Evolutionary conservation across 1,140 invertebrate genomes (phyloP).

Genomic region (Pollicipes pollicipes): DNA sequence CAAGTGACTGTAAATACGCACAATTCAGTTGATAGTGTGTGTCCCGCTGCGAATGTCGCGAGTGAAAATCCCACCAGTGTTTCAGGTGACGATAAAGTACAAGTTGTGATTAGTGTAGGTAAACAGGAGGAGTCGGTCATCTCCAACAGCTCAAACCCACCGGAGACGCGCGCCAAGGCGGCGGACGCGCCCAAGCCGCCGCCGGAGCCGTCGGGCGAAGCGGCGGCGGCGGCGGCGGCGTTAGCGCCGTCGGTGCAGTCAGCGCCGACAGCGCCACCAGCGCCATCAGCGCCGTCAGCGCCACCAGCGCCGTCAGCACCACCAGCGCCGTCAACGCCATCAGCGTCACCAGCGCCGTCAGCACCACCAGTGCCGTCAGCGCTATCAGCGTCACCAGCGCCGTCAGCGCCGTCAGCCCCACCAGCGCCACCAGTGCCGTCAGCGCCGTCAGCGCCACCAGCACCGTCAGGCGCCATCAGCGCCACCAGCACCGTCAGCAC

Average conservation of each 20-base stretch:
- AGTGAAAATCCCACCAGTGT: not conserved
- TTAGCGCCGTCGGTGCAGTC: not conserved
- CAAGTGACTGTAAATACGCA: not conserved
- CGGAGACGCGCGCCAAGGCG: not conserved
- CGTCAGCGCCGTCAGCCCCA: too few species aligned
- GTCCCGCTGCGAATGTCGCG: not conserved
- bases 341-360: too few species aligned
- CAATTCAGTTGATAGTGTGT: not conserved
- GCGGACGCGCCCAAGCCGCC: not conserved
- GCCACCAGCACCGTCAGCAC: too few species aligned
- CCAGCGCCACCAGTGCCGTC: not conserved
- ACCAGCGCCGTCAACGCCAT: too few species aligned
- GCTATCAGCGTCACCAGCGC: too few species aligned
- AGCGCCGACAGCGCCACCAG: not conserved
- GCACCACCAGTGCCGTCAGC: too few species aligned
- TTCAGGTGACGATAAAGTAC: not conserved
- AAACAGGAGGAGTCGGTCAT: not conserved
- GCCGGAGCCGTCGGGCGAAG: not conserved
- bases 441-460: too few species aligned
- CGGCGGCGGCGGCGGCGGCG: too few species aligned
- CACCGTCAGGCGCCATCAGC: not conserved
- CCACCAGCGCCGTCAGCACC: not conserved
- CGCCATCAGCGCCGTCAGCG: too few species aligned
- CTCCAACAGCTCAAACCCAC: not conserved
- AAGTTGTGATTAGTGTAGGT: not conserved